Evolutionary conservation across 2,888 invertebrate genomes (phyloP).

Genomic region (Rotaria sp.): DNA sequence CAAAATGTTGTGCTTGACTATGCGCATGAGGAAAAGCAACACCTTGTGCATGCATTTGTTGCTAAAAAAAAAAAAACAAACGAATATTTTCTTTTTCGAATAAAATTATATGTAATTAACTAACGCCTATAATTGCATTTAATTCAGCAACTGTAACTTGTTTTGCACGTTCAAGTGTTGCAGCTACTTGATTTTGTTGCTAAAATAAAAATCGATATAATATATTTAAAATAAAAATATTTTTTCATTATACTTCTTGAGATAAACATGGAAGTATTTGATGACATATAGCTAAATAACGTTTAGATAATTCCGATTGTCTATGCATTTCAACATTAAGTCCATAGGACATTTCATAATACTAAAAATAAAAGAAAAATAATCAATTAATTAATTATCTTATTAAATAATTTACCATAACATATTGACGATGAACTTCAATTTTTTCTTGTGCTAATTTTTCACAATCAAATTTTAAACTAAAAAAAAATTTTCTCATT

Average conservation of each 20-base stretch:
- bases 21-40: conserved; percentile 38
- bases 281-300: conserved; percentile 87
- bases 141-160: conserved; percentile 91
- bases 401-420: conserved; percentile 48
- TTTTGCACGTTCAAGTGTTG: conserved; percentile 90
- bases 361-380: conserved; percentile 50
- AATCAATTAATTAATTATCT: neutral
- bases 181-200: conserved; percentile 91
- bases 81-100: neutral
- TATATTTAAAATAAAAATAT: neutral
- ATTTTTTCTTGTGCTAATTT: conserved; percentile 93
- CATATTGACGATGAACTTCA: conserved; percentile 96
- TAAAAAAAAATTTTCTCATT: neutral
- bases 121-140: conserved; percentile 92
- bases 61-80: neutral
- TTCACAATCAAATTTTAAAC: conserved; percentile 85
- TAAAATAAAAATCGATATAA: conserved; percentile 44
- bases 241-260: conserved; percentile 43
- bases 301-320: conserved; percentile 93
- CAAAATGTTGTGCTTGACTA: conserved; percentile 30
- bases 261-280: conserved; percentile 91
- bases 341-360: conserved; percentile 91
- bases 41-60: conserved; percentile 30
- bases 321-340: conserved; percentile 91
- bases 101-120: conserved; percentile 55